Evolutionary conservation across 92 coral and sea anemone species (phyloP), one percentile per base, ranked within the genome.

Genomic region (Zoanthus sociatus): DNA sequence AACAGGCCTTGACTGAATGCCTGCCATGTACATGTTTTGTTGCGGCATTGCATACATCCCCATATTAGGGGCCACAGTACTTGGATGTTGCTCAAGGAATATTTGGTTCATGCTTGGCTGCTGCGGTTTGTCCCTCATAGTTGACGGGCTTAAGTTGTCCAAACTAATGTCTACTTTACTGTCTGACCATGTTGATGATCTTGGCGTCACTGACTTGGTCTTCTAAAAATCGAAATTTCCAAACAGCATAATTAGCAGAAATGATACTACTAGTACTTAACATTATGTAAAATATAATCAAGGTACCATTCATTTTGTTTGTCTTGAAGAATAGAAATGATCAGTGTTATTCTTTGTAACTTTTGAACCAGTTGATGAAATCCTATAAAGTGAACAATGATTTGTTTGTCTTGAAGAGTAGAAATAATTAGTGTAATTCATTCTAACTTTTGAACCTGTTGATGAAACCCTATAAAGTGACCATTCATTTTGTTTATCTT

Each of bases 71-170:
- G 83, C 16, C 79, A 89, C 76, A 88, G 78, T 87, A 87, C 66
- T 81, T 77, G 77, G 73, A 55, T 92, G 95, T 58, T 94, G 96
- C 44, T 90, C 86, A 47, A 87, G 66, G 54, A 86, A 89, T 30
- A 97, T 74, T 81, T 97, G 97, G 78, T 97, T 95, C 99, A 97
- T 97, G 85, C 95, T 95, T 53, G 99, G 99, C 70, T 95, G 98
- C 31, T 87, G 94, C 31, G 99, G 99, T 88, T 97, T 97, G 69
- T 95, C 97, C 56, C 87, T 86, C 15, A 92, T 91, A 54, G 91
- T 86, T 68, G 93, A 83, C 56, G 99, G 99, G 68, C 94, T 94
- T 61, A 97, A 81, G 91, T 94, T 95, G 71, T 97, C 99, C 51
- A 97, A 90, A 73, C 98, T 97, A 56, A 97, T 97, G 86, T 97